phyloP scores from a whole-genome alignment of 2,797 vertebrate species.

The Peromyscus nudipes region DNA sequence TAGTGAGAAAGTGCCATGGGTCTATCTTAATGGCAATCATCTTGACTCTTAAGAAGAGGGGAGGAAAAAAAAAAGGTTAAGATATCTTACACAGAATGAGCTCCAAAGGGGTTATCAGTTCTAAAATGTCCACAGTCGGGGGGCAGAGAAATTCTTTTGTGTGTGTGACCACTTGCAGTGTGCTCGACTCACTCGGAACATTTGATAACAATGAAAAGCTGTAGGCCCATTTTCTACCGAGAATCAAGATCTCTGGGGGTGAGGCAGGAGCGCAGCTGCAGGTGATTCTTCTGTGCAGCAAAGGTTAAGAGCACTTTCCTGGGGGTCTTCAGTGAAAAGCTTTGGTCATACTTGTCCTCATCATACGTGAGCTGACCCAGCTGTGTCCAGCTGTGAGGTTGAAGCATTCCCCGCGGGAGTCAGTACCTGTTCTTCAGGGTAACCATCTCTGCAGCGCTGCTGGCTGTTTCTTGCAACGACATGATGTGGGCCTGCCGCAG shows the following conservation, averaged over 20 bases:
- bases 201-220: background rate
- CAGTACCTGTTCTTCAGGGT: background rate
- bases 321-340: background rate
- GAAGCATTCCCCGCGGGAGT: background rate
- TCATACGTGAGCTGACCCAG: background rate
- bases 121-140: background rate
- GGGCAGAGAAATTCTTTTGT: constrained; percentile 11
- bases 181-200: background rate
- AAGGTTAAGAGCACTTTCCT: background rate
- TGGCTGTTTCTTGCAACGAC: background rate
- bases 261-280: background rate
- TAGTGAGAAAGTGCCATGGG: constrained; percentile 14
- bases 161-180: background rate
- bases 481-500: background rate
- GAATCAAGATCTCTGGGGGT: background rate
- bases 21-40: constrained; percentile 57
- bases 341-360: background rate
- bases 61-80: background rate
- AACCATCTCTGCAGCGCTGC: background rate
- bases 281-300: background rate
- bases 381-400: background rate
- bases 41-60: constrained; percentile 6
- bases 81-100: constrained; percentile 33
- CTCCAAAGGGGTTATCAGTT: background rate
- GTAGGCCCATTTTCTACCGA: background rate